Percentiles rank a stretch among this genome's conserved stretches.
phyloP scores from a whole-genome alignment of 1,140 invertebrate genomes.

The Trichonephila inaurata region DNA sequence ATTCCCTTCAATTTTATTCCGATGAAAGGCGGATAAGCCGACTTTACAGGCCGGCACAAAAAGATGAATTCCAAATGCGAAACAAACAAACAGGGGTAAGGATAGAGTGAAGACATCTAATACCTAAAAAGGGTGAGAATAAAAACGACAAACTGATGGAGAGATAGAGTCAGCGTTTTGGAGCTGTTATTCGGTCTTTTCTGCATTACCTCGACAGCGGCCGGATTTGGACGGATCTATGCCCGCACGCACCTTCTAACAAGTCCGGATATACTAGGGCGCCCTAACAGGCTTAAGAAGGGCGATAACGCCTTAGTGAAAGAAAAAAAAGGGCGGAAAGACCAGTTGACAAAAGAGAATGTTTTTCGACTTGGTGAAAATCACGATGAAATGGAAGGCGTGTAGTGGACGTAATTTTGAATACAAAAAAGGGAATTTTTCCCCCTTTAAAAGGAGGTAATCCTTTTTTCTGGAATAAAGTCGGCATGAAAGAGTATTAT shows the following conservation, averaged over 20 bases:
- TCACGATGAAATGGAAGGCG: conserved; percentile 53
- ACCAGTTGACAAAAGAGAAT: conserved; percentile 54
- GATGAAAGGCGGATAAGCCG: conserved; percentile 36
- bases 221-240: conserved; percentile 70
- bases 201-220: conserved; percentile 71
- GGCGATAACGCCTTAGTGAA: conserved; percentile 11
- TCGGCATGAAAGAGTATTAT: not conserved
- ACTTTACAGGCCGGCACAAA: conserved; percentile 16
- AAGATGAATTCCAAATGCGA: conserved; percentile 13
- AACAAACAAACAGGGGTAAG: not conserved
- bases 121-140: conserved; percentile 25
- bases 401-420: conserved; percentile 62
- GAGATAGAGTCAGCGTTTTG: not conserved
- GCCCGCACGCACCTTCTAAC: conserved; percentile 63
- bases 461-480: conserved; percentile 42
- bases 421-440: conserved; percentile 48
- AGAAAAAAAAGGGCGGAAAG: not conserved
- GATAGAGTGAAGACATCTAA: not conserved
- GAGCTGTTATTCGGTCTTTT: conserved; percentile 68
- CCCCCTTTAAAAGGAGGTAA: not conserved
- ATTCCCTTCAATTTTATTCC: conserved; percentile 26
- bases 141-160: not conserved
- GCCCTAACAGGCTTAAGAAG: conserved; percentile 74
- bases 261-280: conserved; percentile 64
- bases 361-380: conserved; percentile 62